Base-by-base conservation (phyloP, 2,797 vertebrate genomes). In the Coilia nasus region DNA sequence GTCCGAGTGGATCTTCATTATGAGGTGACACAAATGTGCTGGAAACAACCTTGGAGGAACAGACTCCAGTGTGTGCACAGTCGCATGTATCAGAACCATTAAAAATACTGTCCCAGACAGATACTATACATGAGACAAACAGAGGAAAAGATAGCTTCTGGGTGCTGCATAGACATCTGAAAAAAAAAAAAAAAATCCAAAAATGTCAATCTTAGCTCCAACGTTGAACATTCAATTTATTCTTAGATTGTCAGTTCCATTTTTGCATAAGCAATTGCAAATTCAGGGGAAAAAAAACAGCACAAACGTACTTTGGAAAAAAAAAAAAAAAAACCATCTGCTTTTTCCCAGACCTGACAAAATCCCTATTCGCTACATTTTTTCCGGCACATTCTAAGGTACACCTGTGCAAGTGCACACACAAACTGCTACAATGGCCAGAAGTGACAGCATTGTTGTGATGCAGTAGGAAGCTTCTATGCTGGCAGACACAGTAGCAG, bases 11-110 rank as follows among this genome's bases (percentile, higher is more conserved):
- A 35, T 78, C 71, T 78, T 78, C 19, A 41, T 71, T 21, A 78
- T 78, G 71, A 31, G 71, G 35, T 78, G 35, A 78, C 41, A 78
- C 17, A 78, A 78, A 44, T 78, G 71, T 78, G 71, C 44, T 44
- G 21, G 31, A 78, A 78, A 44, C 89, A 88, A 89, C 89, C 89
- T 90, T 90, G 89, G 31, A 78, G 71, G 71, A 44, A 10, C 4
- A 41, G 35, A 78, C 71, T 78, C 35, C 28, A 78, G 35, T 41
- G 31, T 78, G 17, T 41, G 71, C 35, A 5, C 64, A 14, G 12
- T 71, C 5, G 35, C 35, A n/a, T 44, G 71, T 78, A 21, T 78
- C 35, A 44, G 19, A 78, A n/a, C 44, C 71, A 78, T 78, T 78
- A 78, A 78, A 25, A 75, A 71, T 4, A 17, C 12, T 35, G 5